These are phyloP conservation scores for Drosophila arawakana DNA, from an alignment of 1,140 invertebrate species.

Conservation along the genomic window DNA sequence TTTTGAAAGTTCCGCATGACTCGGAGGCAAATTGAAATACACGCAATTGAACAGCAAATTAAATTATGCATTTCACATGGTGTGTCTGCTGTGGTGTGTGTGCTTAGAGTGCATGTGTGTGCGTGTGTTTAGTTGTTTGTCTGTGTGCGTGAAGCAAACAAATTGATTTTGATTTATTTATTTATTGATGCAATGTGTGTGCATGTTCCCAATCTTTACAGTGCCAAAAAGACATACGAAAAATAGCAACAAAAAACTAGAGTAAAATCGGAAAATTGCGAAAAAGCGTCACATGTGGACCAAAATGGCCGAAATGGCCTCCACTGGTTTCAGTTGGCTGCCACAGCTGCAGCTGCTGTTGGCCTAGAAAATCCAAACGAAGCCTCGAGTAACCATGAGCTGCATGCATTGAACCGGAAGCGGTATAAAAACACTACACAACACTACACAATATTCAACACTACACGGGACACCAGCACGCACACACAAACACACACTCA, in stretches of 20 bases:
- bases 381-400: conserved; percentile 53
- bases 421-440: background rate
- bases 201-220: conserved; percentile 41
- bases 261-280: background rate
- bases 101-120: conserved; percentile 16
- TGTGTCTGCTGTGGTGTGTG: conserved; percentile 34
- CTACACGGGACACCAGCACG: conserved; percentile 8
- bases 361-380: conserved; percentile 56
- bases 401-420: conserved; percentile 54
- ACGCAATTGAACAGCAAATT: conserved; percentile 80
- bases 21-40: conserved; percentile 71
- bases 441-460: background rate
- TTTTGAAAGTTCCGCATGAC: conserved; percentile 36
- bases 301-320: conserved; percentile 34
- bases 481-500: conserved; percentile 1
- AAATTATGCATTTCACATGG: conserved; percentile 77
- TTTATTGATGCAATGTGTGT: conserved; percentile 55
- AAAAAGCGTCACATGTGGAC: conserved; percentile 15
- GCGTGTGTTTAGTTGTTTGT: conserved; percentile 21
- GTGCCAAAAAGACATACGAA: conserved; percentile 17
- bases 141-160: conserved; percentile 61
- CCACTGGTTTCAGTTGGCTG: conserved; percentile 35
- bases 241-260: background rate
- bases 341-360: conserved; percentile 4
- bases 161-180: conserved; percentile 83